A percentile compares a stretch with the other conserved stretches of the same genome.
Conservation (phyloP, 2,113 vertebrate species). For the Perognathus longimembris region DNA sequence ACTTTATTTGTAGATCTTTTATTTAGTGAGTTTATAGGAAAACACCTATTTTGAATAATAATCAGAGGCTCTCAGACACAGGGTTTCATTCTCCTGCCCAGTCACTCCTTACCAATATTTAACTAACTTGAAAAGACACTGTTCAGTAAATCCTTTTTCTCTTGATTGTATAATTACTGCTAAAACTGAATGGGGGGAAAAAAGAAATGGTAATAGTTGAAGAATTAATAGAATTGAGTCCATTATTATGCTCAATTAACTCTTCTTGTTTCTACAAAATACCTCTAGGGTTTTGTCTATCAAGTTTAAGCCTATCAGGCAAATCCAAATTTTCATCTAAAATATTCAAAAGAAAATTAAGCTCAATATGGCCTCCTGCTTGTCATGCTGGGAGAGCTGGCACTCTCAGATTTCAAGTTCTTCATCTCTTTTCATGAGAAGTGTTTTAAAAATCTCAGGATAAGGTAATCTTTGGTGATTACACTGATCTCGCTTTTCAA, state of each 20-base stretch:
- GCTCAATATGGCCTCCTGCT: slow-evolving; percentile 61
- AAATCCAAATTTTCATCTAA: slow-evolving; percentile 71
- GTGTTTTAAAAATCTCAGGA: slow-evolving; percentile 59
- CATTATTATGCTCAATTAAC: slow-evolving; percentile 80
- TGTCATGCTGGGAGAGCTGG: slow-evolving; percentile 63
- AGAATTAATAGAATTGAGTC: slow-evolving; percentile 79
- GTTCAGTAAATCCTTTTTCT: slow-evolving; percentile 68
- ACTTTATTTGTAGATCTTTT: neutral
- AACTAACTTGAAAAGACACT: slow-evolving; percentile 50
- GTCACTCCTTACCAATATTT: slow-evolving; percentile 1
- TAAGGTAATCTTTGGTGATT: slow-evolving; percentile 56
- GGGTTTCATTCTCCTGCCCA: neutral
- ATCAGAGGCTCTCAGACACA: neutral
- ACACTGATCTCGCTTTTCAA: slow-evolving; percentile 47
- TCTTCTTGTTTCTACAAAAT: slow-evolving; percentile 63
- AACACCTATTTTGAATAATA: neutral
- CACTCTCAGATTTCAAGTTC: slow-evolving; percentile 53
- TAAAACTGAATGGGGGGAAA: slow-evolving; percentile 58
- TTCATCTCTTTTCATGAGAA: slow-evolving; percentile 53
- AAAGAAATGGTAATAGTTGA: slow-evolving; percentile 73
- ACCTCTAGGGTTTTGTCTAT: slow-evolving; percentile 71
- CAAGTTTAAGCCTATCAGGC: slow-evolving; percentile 60
- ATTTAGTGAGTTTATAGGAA: neutral
- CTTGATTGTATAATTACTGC: slow-evolving; percentile 67
- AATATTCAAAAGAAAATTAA: slow-evolving; percentile 72